Evolutionary conservation across 2,113 vertebrate species (phyloP).

Genomic region (Cryptoleucopteryx plumbea): DNA sequence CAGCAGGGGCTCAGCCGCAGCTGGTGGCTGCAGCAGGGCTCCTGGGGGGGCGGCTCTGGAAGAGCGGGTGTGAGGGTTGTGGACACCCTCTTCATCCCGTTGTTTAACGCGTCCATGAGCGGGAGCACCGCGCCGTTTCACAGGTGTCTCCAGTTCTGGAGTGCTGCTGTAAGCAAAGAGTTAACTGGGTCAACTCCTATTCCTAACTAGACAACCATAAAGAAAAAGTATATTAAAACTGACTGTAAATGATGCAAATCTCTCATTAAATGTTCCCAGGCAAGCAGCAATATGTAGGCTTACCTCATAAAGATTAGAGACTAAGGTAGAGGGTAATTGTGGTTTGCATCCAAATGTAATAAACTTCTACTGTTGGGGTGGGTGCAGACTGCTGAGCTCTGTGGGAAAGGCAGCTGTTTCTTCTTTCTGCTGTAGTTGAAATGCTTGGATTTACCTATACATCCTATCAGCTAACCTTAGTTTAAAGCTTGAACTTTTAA

Average conservation of each 20-base stretch:
- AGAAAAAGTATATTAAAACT: conserved; percentile 31
- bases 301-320: conserved; percentile 31
- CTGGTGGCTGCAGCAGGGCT: neutral
- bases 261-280: conserved; percentile 52
- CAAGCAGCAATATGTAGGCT: conserved; percentile 35
- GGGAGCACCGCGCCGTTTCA: neutral
- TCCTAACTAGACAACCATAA: conserved; percentile 26
- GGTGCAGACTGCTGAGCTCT: neutral
- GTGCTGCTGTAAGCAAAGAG: neutral
- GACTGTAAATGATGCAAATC: conserved; percentile 44
- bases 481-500: neutral
- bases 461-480: neutral
- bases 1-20: neutral
- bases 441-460: neutral
- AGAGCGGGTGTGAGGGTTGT: neutral
- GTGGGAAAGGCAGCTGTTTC: neutral
- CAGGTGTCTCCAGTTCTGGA: conserved; percentile 2
- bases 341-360: conserved; percentile 42
- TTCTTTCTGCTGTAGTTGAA: neutral
- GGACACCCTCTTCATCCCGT: neutral
- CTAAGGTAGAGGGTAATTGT: conserved; percentile 50
- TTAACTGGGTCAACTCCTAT: neutral
- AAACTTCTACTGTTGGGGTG: conserved; percentile 4
- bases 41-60: neutral
- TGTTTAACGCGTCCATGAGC: neutral